Base-by-base conservation (phyloP, 1,140 invertebrate genomes). In the Chlorops oryzae region DNA sequence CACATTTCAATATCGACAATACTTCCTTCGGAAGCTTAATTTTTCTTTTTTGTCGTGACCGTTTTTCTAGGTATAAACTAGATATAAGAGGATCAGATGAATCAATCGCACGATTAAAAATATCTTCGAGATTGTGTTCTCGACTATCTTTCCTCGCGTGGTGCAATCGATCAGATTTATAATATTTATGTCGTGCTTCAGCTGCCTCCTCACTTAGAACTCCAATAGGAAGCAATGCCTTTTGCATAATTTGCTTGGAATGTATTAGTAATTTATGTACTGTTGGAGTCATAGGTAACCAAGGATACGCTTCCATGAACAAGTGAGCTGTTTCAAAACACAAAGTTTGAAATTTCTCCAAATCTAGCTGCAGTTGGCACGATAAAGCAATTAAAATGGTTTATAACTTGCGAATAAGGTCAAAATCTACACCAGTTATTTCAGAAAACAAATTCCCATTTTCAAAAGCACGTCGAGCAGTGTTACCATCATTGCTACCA, bases 251-350 rank as follows among this genome's bases (percentile, higher is more conserved):
- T 42, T 50, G 27, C 22, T 18, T 10, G 13, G 38, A 41, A 34
- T 50, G 49, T 3, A 23, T 34, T 34, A 51, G 38, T 44, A 51
- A 37, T 44, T 44, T 43, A 18, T 44, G 49, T 6, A 45, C 20
- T 15, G 49, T 44, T 5, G 49, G 41, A 13, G 42, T 37, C 49
- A 51, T 51, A 24, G 49, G n/a, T n/a, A n/a, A n/a, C n/a, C n/a
- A n/a, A n/a, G n/a, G n/a, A n/a, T n/a, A n/a, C n/a, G n/a, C n/a
- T n/a, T n/a, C n/a, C n/a, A n/a, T n/a, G n/a, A n/a, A n/a, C n/a
- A n/a, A n/a, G n/a, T n/a, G n/a, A n/a, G n/a, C n/a, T n/a, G n/a
- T n/a, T n/a, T n/a, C n/a, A n/a, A n/a, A n/a, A 43, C 48, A 50
- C 32, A 50, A 50, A 28, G 13, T 34, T 20, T 44, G 34, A 6